Evolutionary conservation across 2,113 vertebrate genomes (phyloP), one percentile per base, ranked within the genome.

Genomic region (Callospermophilus lateralis): DNA sequence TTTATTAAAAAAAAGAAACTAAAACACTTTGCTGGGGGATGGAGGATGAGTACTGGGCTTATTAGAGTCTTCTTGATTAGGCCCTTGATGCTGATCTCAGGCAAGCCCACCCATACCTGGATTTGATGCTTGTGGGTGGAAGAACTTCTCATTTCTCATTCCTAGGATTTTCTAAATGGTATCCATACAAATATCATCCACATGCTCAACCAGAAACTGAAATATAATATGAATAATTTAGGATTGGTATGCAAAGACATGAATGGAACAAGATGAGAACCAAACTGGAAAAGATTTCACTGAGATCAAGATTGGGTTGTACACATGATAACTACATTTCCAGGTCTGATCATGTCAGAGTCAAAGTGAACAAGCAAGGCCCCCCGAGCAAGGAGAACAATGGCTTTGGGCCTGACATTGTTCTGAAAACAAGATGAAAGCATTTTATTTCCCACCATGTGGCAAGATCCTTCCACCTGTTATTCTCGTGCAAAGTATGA

Each of bases 231-330:
- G 17, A 99, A 99, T 96, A 32, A n/a, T 53, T 53, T n/a, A 80
- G 19, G 10, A 80, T 80, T 20, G n/a, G 34, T 58, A 15, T n/a
- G 48, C 99, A 77, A 99, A 99, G 98, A 99, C 99, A 3, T 99
- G 99, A 87, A 98, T 99, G 97, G 99, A 58, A 34, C 51, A 58
- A 34, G 78, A 80, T 11, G 30, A 78, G 45, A 78, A 53, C 16
- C 11, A 78, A 48, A 53, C 30, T 42, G 37, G 76, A 74, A 42
- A 37, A 53, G 34, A 19, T 99, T 99, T 97, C 99, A 99, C 97
- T 99, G 99, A 99, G 99, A 99, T 92, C 99, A 99, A 96, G 99
- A 99, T 97, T 99, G 99, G 98, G 99, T 99, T 0, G 94, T 99
- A 55, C 99, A 99, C 92, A 99, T 99, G 99, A 99, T 99, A 99